These are phyloP conservation scores for Meliscaeva auricollis DNA, from an alignment of 2,888 invertebrate genomes.

Conservation along the genomic window DNA sequence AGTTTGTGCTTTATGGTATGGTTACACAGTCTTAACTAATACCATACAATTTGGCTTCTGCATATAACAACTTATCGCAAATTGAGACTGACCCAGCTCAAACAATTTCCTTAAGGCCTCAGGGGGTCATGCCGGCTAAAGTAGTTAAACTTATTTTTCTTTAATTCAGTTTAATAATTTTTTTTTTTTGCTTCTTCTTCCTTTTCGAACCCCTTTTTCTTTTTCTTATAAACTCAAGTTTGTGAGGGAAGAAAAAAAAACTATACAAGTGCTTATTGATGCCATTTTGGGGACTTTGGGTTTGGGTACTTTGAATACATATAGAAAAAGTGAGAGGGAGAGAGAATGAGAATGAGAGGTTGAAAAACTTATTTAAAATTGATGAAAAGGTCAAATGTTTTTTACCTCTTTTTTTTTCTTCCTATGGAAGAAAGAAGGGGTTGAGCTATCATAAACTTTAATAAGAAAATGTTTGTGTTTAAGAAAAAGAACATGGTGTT, in stretches of 20 bases:
- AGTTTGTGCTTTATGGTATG: background rate
- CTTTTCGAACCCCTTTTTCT: slow-evolving; percentile 10
- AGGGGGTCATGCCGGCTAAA: background rate
- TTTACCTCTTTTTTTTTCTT: slow-evolving; percentile 21
- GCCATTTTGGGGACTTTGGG: background rate
- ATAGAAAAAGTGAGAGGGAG: background rate
- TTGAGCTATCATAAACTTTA: slow-evolving; percentile 36
- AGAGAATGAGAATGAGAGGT: background rate
- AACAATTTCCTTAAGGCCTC: slow-evolving; percentile 7
- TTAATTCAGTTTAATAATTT: slow-evolving; percentile 22
- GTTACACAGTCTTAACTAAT: background rate
- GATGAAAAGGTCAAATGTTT: slow-evolving; percentile 64
- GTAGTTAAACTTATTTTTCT: slow-evolving; percentile 57
- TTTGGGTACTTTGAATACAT: background rate
- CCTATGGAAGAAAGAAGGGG: too few relatives aligned
- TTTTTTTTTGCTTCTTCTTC: background rate
- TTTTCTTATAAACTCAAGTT: slow-evolving; percentile 1
- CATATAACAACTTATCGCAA: slow-evolving; percentile 12
- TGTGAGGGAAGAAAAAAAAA: background rate
- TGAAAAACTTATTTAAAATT: slow-evolving; percentile 53
- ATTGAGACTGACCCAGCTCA: slow-evolving; percentile 18
- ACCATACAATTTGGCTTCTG: slow-evolving; percentile 14
- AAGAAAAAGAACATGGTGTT: too few relatives aligned
- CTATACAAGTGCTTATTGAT: slow-evolving; percentile 9
- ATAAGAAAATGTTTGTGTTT: slow-evolving; percentile 20